These are phyloP conservation scores for Microvelia longipes DNA, from an alignment of 1,140 invertebrate species.

Conservation along the genomic window DNA sequence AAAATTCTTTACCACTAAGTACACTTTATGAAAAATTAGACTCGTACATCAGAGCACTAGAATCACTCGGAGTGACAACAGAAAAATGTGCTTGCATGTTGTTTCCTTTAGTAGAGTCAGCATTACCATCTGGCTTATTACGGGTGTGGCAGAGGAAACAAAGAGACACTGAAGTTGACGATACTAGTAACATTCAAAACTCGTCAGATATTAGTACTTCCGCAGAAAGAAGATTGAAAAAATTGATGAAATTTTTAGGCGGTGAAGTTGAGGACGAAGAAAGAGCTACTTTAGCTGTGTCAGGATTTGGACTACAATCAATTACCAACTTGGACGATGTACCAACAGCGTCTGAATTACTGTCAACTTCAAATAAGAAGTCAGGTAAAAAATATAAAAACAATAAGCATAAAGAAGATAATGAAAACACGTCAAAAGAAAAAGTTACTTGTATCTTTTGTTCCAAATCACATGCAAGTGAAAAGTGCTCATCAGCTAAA, in stretches of 20 bases:
- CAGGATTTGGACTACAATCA: not conserved
- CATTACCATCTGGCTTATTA: not conserved
- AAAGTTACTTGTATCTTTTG: not conserved
- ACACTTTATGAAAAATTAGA: not conserved
- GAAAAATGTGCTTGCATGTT: not conserved
- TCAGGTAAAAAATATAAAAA: not conserved
- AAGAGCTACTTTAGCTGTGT: not conserved
- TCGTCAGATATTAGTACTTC: not conserved
- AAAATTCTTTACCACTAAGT: not conserved
- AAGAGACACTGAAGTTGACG: not conserved
- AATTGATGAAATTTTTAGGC: not conserved
- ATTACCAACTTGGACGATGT: not conserved
- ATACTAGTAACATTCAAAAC: not conserved
- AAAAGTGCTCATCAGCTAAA: not conserved
- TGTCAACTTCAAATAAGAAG: not conserved
- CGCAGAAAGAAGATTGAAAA: not conserved
- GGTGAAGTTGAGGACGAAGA: not conserved
- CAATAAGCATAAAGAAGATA: not conserved
- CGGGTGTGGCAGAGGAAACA: not conserved
- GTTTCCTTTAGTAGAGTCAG: not conserved
- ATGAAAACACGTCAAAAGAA: not conserved
- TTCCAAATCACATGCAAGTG: not conserved
- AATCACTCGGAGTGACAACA: not conserved
- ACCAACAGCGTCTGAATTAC: not conserved
- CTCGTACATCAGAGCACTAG: not conserved